phyloP scores from a whole-genome alignment of 2,797 vertebrate species.

The Sebastes alutus region DNA sequence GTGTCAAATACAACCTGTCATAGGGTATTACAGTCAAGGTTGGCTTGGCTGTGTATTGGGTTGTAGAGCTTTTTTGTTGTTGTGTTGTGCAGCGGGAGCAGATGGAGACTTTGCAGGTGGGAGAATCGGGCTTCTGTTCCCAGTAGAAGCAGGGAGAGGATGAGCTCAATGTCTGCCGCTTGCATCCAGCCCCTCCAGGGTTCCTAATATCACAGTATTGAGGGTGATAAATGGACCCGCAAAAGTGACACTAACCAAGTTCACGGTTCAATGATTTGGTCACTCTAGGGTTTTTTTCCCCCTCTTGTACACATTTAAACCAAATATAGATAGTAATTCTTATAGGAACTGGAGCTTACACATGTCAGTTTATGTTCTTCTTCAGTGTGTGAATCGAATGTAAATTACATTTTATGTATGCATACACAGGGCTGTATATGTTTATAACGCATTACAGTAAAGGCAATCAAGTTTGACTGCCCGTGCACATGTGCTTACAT shows the following conservation, averaged over 20 bases:
- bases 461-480: slow-evolving; percentile 42
- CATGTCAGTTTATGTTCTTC: background rate
- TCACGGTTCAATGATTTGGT: slow-evolving; percentile 68
- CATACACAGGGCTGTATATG: background rate
- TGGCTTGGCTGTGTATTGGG: slow-evolving; percentile 53
- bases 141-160: slow-evolving; percentile 66
- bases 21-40: slow-evolving; percentile 57
- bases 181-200: slow-evolving; percentile 66
- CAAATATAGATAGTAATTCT: slow-evolving; percentile 21
- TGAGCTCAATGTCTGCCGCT: slow-evolving; percentile 74
- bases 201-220: slow-evolving; percentile 69
- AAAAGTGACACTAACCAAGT: slow-evolving; percentile 71
- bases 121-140: slow-evolving; percentile 81
- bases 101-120: slow-evolving; percentile 88
- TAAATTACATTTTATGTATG: slow-evolving; percentile 7
- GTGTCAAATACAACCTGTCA: slow-evolving; percentile 63
- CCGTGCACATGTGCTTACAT: slow-evolving; percentile 22
- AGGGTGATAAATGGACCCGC: slow-evolving; percentile 80
- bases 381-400: background rate
- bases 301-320: slow-evolving; percentile 28
- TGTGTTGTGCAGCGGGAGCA: slow-evolving; percentile 72
- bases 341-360: background rate
- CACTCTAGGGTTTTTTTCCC: slow-evolving; percentile 14
- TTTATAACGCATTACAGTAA: slow-evolving; percentile 16
- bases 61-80: slow-evolving; percentile 57